Evolutionary conservation across 2,113 vertebrate species (phyloP), one percentile per base, ranked within the genome.

Genomic region (Nematolebias whitei): DNA sequence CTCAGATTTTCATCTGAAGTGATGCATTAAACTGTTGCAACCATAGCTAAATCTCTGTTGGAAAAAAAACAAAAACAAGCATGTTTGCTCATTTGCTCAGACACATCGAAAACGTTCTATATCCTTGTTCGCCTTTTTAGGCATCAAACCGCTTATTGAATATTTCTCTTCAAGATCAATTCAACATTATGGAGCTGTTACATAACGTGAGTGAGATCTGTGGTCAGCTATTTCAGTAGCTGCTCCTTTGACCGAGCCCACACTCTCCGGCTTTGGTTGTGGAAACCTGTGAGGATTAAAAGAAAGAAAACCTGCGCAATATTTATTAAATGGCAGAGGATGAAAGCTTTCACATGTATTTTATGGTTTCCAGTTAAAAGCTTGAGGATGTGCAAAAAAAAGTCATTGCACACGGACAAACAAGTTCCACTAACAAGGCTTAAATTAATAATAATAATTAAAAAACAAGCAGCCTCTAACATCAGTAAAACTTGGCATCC

Each of bases 201-300:
- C n/a, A 49, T 62, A 78, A 70, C 74, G 20, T 35, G 5, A 12
- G 6, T n/a, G 62, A 68, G 63, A 22, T 66, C 48, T 58, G 24
- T 52, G 32, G 44, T 59, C n/a, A 35, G 52, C 29, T 38, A 47
- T n/a, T 41, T 39, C 58, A 64, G 40, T 35, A 71, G 53, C 35
- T 54, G 40, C 15, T 41, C 40, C 63, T 69, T 63, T 54, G 43
- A 53, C 29, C 24, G 5, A 40, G 53, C 53, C 70, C 56, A 44
- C 47, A 57, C 62, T 59, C 39, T 68, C 41, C 48, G 59, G 26
- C 53, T 65, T 16, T 19, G 45, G 38, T 22, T 70, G 39, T 72
- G 26, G 19, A 50, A 47, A 56, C 44, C 50, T 45, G 56, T 32
- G 18, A 54, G 39, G 54, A 47, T 32, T 40, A n/a, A 44, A 47